Conservation (phyloP, 1,140 invertebrate genomes). For the Ostrea edulis region DNA sequence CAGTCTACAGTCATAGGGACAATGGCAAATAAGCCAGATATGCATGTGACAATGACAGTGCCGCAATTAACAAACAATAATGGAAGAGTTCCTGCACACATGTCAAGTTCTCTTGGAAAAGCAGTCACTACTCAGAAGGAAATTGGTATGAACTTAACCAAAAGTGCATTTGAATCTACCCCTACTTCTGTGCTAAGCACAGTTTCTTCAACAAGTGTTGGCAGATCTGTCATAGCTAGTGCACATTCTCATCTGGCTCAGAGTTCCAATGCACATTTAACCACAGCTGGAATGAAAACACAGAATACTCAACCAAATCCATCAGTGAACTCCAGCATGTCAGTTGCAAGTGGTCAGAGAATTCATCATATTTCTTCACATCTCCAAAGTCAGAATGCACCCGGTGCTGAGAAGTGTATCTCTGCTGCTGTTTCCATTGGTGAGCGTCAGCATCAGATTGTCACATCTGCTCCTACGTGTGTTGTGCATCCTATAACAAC, state of each 20-base stretch:
- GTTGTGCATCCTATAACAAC: constrained; percentile 58
- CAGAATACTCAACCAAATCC: neutral
- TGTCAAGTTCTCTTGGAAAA: neutral
- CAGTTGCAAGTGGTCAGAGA: neutral
- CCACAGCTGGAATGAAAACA: neutral
- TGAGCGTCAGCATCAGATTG: constrained; percentile 33
- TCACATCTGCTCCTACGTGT: constrained; percentile 54
- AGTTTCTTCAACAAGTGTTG: neutral
- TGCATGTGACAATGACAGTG: constrained; percentile 19
- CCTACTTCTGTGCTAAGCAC: neutral
- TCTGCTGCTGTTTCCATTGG: neutral
- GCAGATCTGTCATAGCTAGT: constrained; percentile 25
- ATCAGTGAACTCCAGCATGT: constrained; percentile 2
- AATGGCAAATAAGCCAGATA: constrained; percentile 5
- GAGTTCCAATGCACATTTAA: neutral
- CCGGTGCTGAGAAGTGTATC: neutral
- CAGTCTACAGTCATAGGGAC: constrained; percentile 19
- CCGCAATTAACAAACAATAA: constrained; percentile 13
- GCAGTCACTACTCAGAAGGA: neutral
- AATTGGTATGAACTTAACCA: constrained; percentile 36
- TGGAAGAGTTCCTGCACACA: neutral
- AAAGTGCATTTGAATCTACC: neutral
- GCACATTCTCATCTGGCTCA: constrained; percentile 13
- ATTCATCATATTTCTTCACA: neutral
- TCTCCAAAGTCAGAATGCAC: neutral